Percentiles rank a stretch among this genome's conserved stretches.
These are phyloP conservation scores for Cepaea nemoralis DNA, from an alignment of 1,140 invertebrate species.

Conservation along the genomic window DNA sequence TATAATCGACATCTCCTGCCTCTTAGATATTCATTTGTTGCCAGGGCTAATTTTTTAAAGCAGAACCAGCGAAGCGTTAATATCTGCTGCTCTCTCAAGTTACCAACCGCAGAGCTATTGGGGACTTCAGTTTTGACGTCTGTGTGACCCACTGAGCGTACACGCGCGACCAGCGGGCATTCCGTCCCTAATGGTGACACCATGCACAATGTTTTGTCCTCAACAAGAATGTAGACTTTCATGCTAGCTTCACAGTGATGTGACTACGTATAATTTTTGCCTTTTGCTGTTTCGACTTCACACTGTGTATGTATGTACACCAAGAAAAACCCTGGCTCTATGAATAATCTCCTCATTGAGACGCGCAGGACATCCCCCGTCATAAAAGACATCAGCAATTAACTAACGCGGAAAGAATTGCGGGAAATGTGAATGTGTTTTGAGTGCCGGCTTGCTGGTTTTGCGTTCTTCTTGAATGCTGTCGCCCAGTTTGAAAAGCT, in stretches of 20 bases:
- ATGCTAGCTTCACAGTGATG: not conserved
- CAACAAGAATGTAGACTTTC: not conserved
- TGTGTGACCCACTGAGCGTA: not conserved
- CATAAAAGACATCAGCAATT: not conserved
- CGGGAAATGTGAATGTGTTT: not conserved
- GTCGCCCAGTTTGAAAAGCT: not conserved
- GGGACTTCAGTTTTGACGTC: not conserved
- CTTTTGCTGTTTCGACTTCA: slow-evolving; percentile 11
- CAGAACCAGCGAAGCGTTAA: not conserved
- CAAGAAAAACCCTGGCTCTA: not conserved
- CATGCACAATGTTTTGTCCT: not conserved
- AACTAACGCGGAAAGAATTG: not conserved
- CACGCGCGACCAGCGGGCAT: not conserved
- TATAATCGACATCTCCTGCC: not conserved
- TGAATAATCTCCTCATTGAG: not conserved
- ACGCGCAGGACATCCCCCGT: not conserved
- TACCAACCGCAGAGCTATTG: not conserved
- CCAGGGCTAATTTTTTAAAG: not conserved
- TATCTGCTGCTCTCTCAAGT: not conserved
- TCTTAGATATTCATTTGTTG: not conserved
- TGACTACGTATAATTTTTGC: not conserved
- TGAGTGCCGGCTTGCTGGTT: not conserved
- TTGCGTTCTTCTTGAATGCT: not conserved
- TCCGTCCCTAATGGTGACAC: not conserved
- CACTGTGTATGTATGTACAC: slow-evolving; percentile 13